phyloP scores from a whole-genome alignment of 2,888 invertebrate species.

The Callinectes sapidus region DNA sequence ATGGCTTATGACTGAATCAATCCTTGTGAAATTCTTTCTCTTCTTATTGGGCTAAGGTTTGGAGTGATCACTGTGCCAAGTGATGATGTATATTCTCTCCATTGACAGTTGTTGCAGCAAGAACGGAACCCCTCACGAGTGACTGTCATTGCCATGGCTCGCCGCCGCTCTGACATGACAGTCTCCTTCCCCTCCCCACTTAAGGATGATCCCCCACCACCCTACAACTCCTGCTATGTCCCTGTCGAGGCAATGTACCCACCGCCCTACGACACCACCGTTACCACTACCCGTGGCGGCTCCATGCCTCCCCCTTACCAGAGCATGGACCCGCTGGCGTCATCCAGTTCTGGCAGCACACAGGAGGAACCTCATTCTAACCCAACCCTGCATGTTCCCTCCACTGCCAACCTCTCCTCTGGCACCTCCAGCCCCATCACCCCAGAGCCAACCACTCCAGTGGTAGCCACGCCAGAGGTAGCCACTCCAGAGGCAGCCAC shows the following conservation, averaged over 20 bases:
- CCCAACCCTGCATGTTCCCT: neutral
- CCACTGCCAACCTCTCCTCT: neutral
- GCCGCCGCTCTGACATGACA: conserved; percentile 14
- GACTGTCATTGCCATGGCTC: conserved; percentile 45
- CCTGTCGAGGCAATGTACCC: neutral
- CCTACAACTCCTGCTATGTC: conserved; percentile 28
- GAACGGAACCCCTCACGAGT: conserved; percentile 3
- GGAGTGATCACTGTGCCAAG: no score
- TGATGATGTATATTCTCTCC: neutral
- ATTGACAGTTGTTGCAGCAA: conserved; percentile 3
- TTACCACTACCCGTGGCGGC: neutral
- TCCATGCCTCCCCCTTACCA: neutral
- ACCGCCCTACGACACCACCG: neutral
- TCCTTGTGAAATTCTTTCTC: no score
- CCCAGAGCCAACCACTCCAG: neutral
- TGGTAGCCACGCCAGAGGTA: neutral
- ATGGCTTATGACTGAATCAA: no score
- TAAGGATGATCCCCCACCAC: conserved; percentile 46
- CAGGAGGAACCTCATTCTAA: neutral
- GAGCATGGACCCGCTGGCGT: neutral
- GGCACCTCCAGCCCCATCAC: neutral
- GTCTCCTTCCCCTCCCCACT: conserved; percentile 41
- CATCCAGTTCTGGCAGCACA: neutral
- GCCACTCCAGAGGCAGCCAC: neutral
- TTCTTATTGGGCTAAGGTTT: no score